phyloP scores from a whole-genome alignment of 1,140 invertebrate species.

The Phthorimaea operculella region DNA sequence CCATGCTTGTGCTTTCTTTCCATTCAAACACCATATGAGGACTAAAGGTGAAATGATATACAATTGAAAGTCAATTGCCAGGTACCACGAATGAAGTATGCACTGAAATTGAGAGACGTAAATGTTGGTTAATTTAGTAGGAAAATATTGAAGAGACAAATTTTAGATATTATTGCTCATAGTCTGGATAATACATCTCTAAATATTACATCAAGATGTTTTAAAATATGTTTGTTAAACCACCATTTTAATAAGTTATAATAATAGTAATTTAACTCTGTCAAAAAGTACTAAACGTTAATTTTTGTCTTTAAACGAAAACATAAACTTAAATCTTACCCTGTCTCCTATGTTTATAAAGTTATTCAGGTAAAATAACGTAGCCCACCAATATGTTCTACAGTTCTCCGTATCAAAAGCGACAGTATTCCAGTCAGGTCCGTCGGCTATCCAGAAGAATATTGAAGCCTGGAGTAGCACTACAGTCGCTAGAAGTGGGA shows the following conservation, averaged over 20 bases:
- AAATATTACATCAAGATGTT: no score
- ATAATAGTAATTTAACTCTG: no score
- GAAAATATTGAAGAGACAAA: no score
- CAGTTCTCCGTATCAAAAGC: conserved; percentile 19
- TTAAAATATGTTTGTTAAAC: no score
- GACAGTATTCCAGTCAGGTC: conserved; percentile 63
- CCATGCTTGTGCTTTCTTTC: conserved; percentile 29
- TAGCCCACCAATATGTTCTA: conserved; percentile 35
- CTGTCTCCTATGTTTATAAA: conserved; percentile 16
- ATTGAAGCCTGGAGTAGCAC: conserved; percentile 68
- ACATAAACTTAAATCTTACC: no score
- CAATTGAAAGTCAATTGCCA: conserved; percentile 79
- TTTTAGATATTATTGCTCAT: no score
- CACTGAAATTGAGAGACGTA: conserved; percentile 71
- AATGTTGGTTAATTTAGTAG: no score
- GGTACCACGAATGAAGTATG: conserved; percentile 66
- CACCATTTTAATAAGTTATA: no score
- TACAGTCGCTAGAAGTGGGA: conserved; percentile 68
- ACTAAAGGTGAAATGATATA: conserved; percentile 70
- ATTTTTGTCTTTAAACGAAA: no score
- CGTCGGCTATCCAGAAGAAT: conserved; percentile 66
- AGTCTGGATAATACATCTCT: no score
- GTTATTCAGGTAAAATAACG: conserved; percentile 34
- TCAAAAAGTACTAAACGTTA: no score
- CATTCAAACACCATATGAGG: conserved; percentile 48